phyloP scores from a whole-genome alignment of 2,113 vertebrate species.

The Theristicus caerulescens region DNA sequence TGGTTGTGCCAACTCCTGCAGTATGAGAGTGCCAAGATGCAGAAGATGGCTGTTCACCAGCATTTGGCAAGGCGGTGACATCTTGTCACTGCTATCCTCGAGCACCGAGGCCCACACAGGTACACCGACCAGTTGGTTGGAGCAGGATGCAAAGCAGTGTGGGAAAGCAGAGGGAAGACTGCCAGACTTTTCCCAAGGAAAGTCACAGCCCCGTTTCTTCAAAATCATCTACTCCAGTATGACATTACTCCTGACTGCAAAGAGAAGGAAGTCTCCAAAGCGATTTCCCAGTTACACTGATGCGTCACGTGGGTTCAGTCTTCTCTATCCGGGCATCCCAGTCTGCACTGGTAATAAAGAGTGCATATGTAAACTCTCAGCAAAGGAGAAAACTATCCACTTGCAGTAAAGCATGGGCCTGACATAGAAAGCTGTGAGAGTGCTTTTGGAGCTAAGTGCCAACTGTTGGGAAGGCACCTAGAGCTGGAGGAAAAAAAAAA shows the following conservation, averaged over 20 bases:
- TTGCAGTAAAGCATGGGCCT: neutral
- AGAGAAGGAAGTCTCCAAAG: neutral
- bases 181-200: neutral
- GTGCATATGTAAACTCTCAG: neutral
- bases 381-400: neutral
- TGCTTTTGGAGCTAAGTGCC: neutral
- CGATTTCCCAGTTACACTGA: neutral
- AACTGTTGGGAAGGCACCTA: neutral
- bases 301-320: neutral
- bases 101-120: slow-evolving; percentile 33
- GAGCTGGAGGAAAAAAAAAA: neutral
- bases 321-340: neutral
- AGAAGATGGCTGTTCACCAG: slow-evolving; percentile 18
- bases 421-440: neutral
- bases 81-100: neutral
- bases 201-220: neutral
- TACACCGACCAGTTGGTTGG: slow-evolving; percentile 18
- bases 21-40: neutral
- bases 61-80: slow-evolving; percentile 18
- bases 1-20: slow-evolving; percentile 40
- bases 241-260: neutral
- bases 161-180: slow-evolving; percentile 6
- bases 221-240: neutral
- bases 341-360: neutral
- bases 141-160: neutral